phyloP scores from a whole-genome alignment of 2,888 invertebrate genomes.

The Nomada lathburiana region DNA sequence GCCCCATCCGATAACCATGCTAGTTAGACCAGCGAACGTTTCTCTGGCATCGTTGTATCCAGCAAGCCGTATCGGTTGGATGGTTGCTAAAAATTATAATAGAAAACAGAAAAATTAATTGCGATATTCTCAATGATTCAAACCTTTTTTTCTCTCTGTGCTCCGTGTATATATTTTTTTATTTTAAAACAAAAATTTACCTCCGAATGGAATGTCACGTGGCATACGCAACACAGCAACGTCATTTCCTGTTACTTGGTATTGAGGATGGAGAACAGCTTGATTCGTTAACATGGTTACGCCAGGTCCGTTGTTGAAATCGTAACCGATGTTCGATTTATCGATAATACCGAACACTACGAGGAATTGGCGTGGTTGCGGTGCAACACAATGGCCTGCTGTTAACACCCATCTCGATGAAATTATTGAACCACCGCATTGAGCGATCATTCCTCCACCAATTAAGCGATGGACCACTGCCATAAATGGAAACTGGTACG shows the following conservation, averaged over 20 bases:
- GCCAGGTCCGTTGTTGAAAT: conserved; percentile 60
- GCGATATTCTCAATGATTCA: too few relatives aligned
- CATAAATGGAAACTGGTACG: conserved; percentile 73
- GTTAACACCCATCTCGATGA: conserved; percentile 73
- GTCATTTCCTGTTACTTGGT: conserved; percentile 56
- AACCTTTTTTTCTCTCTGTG: neutral
- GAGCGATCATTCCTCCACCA: conserved; percentile 35
- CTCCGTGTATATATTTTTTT: neutral
- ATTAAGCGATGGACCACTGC: conserved; percentile 67
- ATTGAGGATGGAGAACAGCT: conserved; percentile 63
- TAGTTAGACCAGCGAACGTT: conserved; percentile 22
- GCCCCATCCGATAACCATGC: conserved; percentile 71
- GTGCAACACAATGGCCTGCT: conserved; percentile 70
- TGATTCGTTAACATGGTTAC: conserved; percentile 64
- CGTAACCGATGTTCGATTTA: conserved; percentile 62
- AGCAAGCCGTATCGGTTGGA: conserved; percentile 64
- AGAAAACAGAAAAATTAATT: neutral
- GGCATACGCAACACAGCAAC: conserved; percentile 72
- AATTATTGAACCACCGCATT: conserved; percentile 74
- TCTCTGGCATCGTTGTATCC: neutral
- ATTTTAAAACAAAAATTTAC: conserved; percentile 49
- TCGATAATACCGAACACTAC: conserved; percentile 68
- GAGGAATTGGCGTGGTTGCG: conserved; percentile 49
- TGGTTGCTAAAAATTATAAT: conserved; percentile 47
- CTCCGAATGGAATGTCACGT: conserved; percentile 64